A percentile compares a stretch with the other conserved stretches of the same genome.
Conservation (phyloP, 2,113 vertebrate genomes). For the Lagopus leucura region DNA sequence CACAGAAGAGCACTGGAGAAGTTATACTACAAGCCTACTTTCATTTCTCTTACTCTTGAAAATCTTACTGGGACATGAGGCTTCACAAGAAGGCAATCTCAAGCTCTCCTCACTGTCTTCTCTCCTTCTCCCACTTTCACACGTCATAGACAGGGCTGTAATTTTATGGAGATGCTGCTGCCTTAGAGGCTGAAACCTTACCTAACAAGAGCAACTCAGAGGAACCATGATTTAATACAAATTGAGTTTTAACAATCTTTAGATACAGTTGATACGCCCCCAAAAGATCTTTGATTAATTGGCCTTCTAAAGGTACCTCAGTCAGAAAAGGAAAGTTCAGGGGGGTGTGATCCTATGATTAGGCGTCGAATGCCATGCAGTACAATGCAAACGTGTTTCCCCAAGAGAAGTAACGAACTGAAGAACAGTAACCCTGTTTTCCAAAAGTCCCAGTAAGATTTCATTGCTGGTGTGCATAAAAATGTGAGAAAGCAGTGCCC, state of each 20-base stretch:
- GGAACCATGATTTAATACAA: background rate
- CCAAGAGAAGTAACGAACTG: background rate
- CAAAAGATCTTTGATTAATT: background rate
- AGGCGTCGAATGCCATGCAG: background rate
- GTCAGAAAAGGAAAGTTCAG: too few species aligned
- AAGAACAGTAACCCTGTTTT: background rate
- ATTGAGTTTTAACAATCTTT: background rate
- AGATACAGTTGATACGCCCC: background rate
- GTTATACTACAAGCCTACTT: background rate
- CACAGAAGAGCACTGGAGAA: background rate
- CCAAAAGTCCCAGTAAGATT: background rate
- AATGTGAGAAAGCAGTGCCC: background rate
- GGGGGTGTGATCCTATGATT: too few species aligned
- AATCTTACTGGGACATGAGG: background rate
- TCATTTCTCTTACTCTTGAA: background rate
- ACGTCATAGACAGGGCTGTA: background rate
- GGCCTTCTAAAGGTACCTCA: too few species aligned
- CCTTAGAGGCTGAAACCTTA: background rate
- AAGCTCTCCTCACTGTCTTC: background rate
- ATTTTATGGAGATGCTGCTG: fast-evolving
- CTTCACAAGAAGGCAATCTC: background rate
- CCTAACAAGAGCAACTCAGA: background rate
- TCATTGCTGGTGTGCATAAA: background rate
- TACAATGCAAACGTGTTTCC: background rate
- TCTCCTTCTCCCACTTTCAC: background rate